Base-by-base conservation (phyloP, 2,113 vertebrate species). In the Pithys albifrons region DNA sequence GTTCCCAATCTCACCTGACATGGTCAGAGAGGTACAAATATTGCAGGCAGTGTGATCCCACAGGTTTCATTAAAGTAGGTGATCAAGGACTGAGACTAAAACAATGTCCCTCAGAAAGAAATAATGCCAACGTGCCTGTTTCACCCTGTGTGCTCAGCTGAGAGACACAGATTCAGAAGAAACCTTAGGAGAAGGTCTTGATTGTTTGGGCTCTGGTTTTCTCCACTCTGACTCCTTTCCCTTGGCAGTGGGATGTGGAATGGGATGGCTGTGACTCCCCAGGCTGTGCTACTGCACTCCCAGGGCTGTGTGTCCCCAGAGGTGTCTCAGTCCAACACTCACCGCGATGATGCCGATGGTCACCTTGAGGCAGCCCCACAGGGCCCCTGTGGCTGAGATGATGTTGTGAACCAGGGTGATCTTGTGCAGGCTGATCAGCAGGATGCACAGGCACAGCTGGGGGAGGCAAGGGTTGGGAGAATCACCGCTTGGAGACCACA, bases 391-490 rank as follows among this genome's bases (percentile, higher is more conserved):
- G 7, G 91, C 97, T 41, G 98, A 97, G 94, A 99, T 96, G 88
- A 98, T 91, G 64, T 59, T 97, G 91, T 98, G 97, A 23, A 80
- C 15, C 25, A 94, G 79, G 14, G 93, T 97, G n/a, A 97, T 55
- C 29, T 91, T 66, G 24, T 95, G 93, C 29, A 97, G 91, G 64
- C 97, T 97, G 7, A 96, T 97, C 35, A 98, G 97, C 94, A 99
- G 97, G 91, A 98, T 95, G 29, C 98, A 98, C 51, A 99, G 96
- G 89, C 98, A 98, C 93, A 99, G 90, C 98, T 99, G 97, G 25
- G 75, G 71, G 81, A 87, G 66, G 55, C 8, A 79, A 57, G 83
- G 27, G 6, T 8, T 2, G 2, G 2, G 39, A 6, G 48, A 80
- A 52, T 31, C n/a, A 5, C 4, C 51, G 58, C 19, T 8, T 19